Evolutionary conservation across 1,140 invertebrate genomes (phyloP), one percentile per base, ranked within the genome.

Genomic region (Ladona fulva): DNA sequence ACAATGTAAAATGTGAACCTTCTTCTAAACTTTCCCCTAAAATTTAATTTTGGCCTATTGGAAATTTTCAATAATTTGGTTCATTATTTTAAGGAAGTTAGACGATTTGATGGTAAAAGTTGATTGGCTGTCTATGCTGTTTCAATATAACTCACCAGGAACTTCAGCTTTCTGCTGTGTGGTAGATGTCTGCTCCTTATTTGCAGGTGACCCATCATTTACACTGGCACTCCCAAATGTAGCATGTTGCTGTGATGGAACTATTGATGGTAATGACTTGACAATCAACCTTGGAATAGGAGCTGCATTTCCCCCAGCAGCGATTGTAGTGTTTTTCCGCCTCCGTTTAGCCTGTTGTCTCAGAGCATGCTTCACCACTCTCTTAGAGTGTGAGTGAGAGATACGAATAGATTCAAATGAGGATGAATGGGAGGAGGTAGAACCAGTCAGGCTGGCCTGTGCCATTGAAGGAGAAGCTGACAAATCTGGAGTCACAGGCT

Each of bases 271-370:
- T 80, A 91, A 82, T 42, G 91, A 90, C 83, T 92, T 92, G 19
- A 92, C 90, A 80, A 92, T 89, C 1, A 44, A 25, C 24, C 74
- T 86, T 14, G 91, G 91, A 80, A 92, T 82, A 77, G 91, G 87
- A 80, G 89, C 87, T 42, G 89, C 87, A 84, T 90, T 91, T 76
- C 89, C 89, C 73, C 81, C 81, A 75, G 91, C 89, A 14, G 92
- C 92, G 81, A 92, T 91, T 25, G 89, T 91, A 16, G 90, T 91
- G 81, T 92, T 94, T 86, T 93, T 93, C 82, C 91, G 88, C 80
- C 92, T 87, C 78, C 92, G 85, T 80, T 93, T 93, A 22, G 92
- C 92, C 82, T 94, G 92, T 84, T 94, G 93, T 82, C 91, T 88
- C 78, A 92, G 81, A 77, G 91, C 90, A 85, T 92, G 91, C 82